These are phyloP conservation scores for Orthosia gracilis DNA, from an alignment of 2,888 invertebrate species.

Conservation along the genomic window DNA sequence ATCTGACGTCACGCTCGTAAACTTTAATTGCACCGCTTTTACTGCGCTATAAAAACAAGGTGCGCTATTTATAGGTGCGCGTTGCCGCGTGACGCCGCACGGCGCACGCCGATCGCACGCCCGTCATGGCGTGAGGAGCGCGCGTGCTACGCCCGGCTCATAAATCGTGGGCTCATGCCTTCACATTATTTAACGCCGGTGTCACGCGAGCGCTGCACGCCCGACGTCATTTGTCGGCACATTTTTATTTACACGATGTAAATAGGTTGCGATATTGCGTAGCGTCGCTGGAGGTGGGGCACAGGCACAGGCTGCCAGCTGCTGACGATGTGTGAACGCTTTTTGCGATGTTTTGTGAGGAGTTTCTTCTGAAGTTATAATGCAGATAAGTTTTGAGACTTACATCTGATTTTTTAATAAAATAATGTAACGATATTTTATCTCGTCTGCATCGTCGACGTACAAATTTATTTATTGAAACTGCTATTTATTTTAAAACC, in stretches of 20 bases:
- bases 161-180: constrained; percentile 76
- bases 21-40: constrained; percentile 74
- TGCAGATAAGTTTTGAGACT: constrained; percentile 13
- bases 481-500: neutral
- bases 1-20: constrained; percentile 71
- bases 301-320: constrained; percentile 26
- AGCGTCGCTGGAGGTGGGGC: constrained; percentile 17
- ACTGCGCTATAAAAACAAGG: constrained; percentile 74
- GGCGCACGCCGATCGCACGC: constrained; percentile 39
- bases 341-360: constrained; percentile 14
- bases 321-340: constrained; percentile 33
- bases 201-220: constrained; percentile 73
- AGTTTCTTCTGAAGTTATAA: constrained; percentile 34
- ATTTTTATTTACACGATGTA: constrained; percentile 63
- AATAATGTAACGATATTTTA: constrained; percentile 1
- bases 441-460: neutral
- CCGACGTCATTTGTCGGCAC: constrained; percentile 67
- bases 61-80: constrained; percentile 65
- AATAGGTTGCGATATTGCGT: constrained; percentile 60
- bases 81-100: constrained; percentile 55
- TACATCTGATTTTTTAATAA: neutral
- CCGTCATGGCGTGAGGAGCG: constrained; percentile 72
- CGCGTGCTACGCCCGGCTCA: constrained; percentile 62
- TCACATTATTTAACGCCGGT: constrained; percentile 78
- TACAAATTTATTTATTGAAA: neutral